Base-by-base conservation (phyloP, 2,797 vertebrate species). In the Stomatorhinus walkeri region DNA sequence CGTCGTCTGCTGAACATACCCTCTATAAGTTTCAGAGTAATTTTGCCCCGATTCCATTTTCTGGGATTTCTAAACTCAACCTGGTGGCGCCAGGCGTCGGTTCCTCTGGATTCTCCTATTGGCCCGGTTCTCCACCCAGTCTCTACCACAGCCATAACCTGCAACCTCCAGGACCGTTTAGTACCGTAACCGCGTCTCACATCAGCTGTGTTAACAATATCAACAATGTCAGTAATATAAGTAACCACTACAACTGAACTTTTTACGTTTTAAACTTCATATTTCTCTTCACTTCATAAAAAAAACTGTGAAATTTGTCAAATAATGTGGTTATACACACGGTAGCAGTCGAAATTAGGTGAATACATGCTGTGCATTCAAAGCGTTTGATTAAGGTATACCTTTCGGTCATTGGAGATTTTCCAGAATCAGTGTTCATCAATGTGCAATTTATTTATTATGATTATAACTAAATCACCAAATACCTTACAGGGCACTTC, bases 1-100 rank as follows among this genome's bases (percentile, higher is more conserved):
- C 89, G 49, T 96, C 94, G 0, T 94, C 96, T 1, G 92, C 98
- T 0, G 97, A 97, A 0, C 96, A 97, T 91, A 95, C 97, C 36
- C 96, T 99, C 92, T 99, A 99, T 94, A 99, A 99, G 93, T 97
- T 99, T 49, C 98, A 98, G 91, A 96, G 97, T 2, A 97, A 98
- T 93, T 96, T 99, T 91, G 95, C 97, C 0, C 97, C 98, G 0
- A 93, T 99, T 85, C 97, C 98, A 32, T 99, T 99, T 94, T 93
- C 97, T 0, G 97, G 98, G 87, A 97, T 99, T 89, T 99, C 98
- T 93, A 99, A 99, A 95, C 97, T 99, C 92, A 99, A 98, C 93
- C 96, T 99, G 14, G 96, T 99, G 93, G 96, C 96, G 40, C 97
- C 97, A 2, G 96, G 97, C 0, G 97, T 99, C 87, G 95, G 97